Evolutionary conservation across 2,888 invertebrate genomes (phyloP).

Genomic region (Sminthurinus aureus): DNA sequence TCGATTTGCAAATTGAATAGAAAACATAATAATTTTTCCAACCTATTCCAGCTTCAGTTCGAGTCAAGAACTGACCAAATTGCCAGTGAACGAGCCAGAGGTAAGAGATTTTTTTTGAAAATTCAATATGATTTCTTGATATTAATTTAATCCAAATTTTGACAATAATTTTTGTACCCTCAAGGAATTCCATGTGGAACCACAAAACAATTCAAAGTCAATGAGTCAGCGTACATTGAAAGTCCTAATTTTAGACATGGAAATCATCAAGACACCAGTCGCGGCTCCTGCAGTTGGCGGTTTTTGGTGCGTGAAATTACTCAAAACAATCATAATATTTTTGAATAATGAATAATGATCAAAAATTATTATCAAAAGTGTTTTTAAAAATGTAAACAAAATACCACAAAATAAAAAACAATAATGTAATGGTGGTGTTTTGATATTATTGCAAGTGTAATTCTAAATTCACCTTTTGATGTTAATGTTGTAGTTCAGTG

Average conservation of each 20-base stretch:
- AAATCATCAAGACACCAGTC: neutral
- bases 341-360: neutral
- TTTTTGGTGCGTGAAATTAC: constrained; percentile 22
- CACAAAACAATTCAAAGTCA: constrained; percentile 16
- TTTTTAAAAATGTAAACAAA: neutral
- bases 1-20: no score
- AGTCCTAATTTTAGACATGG: constrained; percentile 13
- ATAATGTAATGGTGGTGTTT: constrained; percentile 15
- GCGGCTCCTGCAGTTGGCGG: constrained; percentile 26
- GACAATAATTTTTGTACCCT: no score
- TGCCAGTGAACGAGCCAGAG: no score
- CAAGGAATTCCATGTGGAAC: constrained; percentile 30
- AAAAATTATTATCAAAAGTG: neutral
- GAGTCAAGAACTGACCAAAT: no score
- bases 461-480: neutral
- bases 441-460: constrained; percentile 14
- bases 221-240: constrained; percentile 31
- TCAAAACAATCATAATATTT: neutral
- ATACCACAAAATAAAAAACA: neutral
- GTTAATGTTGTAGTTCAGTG: constrained; percentile 49
- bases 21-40: no score
- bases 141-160: no score
- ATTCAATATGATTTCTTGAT: no score
- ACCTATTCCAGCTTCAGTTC: no score
- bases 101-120: no score